These are phyloP conservation scores for Scomber scombrus DNA, from an alignment of 2,113 vertebrate genomes.

Conservation along the genomic window DNA sequence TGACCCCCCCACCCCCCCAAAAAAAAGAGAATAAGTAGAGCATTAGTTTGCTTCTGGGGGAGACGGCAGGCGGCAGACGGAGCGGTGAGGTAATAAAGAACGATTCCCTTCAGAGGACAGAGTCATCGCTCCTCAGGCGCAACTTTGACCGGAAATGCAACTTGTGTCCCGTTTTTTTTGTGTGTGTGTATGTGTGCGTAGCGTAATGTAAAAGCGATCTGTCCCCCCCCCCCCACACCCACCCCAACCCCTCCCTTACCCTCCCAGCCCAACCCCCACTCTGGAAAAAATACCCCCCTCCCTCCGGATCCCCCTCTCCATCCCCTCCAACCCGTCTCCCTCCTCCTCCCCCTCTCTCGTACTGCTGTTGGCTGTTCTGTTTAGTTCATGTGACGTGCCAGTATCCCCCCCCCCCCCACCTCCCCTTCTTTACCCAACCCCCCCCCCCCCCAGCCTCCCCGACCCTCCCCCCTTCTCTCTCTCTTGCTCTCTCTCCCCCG, in stretches of 20 bases:
- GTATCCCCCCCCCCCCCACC: constrained; percentile 73
- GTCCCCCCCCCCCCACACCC: constrained; percentile 63
- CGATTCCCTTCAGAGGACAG: constrained; percentile 54
- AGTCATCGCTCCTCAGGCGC: constrained; percentile 44
- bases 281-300: constrained; percentile 38
- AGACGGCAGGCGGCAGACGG: background rate
- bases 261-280: constrained; percentile 15
- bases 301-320: background rate
- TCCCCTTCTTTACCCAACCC: background rate
- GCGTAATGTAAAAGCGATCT: constrained; percentile 87
- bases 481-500: constrained; percentile 38
- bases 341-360: constrained; percentile 76
- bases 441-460: background rate
- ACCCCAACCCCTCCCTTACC: too few species aligned
- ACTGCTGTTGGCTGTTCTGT: constrained; percentile 89
- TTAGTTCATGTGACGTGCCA: constrained; percentile 88
- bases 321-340: constrained; percentile 28
- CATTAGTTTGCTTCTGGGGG: background rate
- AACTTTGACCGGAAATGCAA: constrained; percentile 88
- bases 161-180: constrained; percentile 89
- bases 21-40: too few species aligned
- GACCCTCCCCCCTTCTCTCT: constrained; percentile 12
- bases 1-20: too few species aligned
- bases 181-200: constrained; percentile 88
- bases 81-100: constrained; percentile 4